Base-by-base conservation (phyloP, 2,888 invertebrate genomes). In the Hyles lineata region DNA sequence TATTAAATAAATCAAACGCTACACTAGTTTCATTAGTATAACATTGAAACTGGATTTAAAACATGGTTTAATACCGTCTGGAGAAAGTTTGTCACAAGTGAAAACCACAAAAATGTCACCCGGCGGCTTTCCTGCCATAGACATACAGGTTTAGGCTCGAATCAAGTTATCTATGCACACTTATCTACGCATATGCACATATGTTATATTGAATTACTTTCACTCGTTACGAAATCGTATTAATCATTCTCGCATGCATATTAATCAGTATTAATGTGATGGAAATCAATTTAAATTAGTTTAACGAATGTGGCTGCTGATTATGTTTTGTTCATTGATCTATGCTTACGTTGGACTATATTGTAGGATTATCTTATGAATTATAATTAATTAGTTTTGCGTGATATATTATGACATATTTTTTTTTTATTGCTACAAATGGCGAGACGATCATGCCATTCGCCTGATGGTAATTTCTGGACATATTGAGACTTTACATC, bases 21-120 rank as follows among this genome's bases (percentile, higher is more conserved):
- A 21, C 35, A 63, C 1, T 11, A 32, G 25, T 6, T 61, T 15
- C 21, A 7, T 23, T 1, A 21, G 35, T 43, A 21, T 50, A 11
- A 6, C 3, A 55, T 55, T 55, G 5, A 55, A 55, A 55, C 55
- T 55, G 55, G 55, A n/a, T 55, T n/a, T 55, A 63, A 50, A 50
- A 67, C 67, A 23, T 63, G 63, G 35, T 50, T 67, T 50, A 21
- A 67, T 50, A 63, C 21, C 50, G 62, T 62, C 73, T 72, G 43
- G 91, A 86, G 92, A 93, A 93, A 92, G 92, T 85, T 80, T 59
- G 72, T 75, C 77, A 80, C 83, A 81, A 89, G 90, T 86, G 91
- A 89, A 89, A 91, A 87, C 83, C 75, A 81, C 86, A 89, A 90
- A 90, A 92, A 91, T 90, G 89, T 80, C 78, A 85, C 86, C 81